Evolutionary conservation across 2,888 invertebrate genomes (phyloP).

Genomic region (Drosophila niveifrons): DNA sequence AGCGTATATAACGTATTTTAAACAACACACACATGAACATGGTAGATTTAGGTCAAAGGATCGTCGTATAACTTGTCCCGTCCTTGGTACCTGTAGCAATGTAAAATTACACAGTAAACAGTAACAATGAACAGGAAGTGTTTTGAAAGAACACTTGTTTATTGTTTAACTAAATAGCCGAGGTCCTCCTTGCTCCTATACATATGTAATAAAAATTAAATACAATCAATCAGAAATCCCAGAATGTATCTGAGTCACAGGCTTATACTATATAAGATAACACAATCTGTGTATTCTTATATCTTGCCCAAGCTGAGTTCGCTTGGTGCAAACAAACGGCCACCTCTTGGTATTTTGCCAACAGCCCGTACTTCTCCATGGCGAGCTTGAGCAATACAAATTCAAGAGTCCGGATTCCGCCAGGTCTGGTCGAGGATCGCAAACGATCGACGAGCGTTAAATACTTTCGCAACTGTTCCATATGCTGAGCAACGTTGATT

Average conservation of each 20-base stretch:
- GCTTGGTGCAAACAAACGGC: conserved; percentile 54
- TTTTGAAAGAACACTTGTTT: conserved; percentile 41
- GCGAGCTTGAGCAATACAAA: conserved; percentile 68
- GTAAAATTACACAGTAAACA: conserved; percentile 46
- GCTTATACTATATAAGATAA: background rate
- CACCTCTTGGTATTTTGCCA: conserved; percentile 57
- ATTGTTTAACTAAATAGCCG: conserved; percentile 41
- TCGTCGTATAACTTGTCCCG: conserved; percentile 14
- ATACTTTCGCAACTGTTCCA: conserved; percentile 65
- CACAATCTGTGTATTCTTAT: conserved; percentile 60
- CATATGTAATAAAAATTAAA: conserved; percentile 14
- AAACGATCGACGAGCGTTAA: conserved; percentile 59
- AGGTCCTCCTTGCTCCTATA: conserved; percentile 9
- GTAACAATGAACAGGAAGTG: conserved; percentile 66
- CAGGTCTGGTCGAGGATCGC: conserved; percentile 41
- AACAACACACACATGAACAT: conserved; percentile 6
- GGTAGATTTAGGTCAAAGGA: conserved; percentile 59
- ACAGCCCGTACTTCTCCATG: conserved; percentile 64
- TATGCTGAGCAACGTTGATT: conserved; percentile 38
- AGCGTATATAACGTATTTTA: conserved; percentile 65
- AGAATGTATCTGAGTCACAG: background rate
- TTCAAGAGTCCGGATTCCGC: conserved; percentile 64
- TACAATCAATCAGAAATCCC: conserved; percentile 15
- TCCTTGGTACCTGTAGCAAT: conserved; percentile 59
- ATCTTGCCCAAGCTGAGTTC: conserved; percentile 62